Evolutionary conservation across 1,140 invertebrate species (phyloP), one percentile per base, ranked within the genome.

Genomic region (Dolichoris vasculosae): DNA sequence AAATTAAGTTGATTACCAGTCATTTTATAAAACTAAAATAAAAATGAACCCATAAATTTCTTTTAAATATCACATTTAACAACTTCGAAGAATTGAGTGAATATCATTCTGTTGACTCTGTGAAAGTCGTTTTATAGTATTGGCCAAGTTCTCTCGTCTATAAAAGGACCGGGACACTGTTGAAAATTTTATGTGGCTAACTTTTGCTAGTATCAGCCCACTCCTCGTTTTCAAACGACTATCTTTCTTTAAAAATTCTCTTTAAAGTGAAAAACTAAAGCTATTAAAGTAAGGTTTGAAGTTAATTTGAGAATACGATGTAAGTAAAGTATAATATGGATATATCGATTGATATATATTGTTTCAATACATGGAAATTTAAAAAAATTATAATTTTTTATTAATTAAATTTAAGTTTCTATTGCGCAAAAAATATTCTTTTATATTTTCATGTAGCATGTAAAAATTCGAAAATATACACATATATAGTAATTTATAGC

Each of bases 131-230:
- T 82, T 73, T 82, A 73, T 82, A 48, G 67, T 73, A 73, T 73
- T 73, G 48, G 35, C 55, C 67, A 82, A 82, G 67, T 82, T 81
- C 35, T 73, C 48, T 55, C 67, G 7, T 76, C 48, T 75, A 82
- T 38, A 82, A 75, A 69, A 55, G 80, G 43, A 71, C 43, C 43
- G 23, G 40, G 32, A 82, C 67, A 64, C n/a, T 26, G 51, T 13
- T 83, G 82, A 83, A 83, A 83, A 83, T 76, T 83, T 83, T 77
- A 83, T 83, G 82, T 63, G 51, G 55, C n/a, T 23, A 83, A 64
- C 35, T 64, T 77, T 83, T 83, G 43, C 80, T n/a, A 43, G 43
- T 46, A 40, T 38, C 17, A 11, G 43, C 15, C 67, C 15, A 30
- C 46, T 63, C 2, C 59, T 80, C 43, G 13, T 71, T 82, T 82